Evolutionary conservation across 2,797 vertebrate genomes (phyloP).

Genomic region (Kryptolebias ocellatus): DNA sequence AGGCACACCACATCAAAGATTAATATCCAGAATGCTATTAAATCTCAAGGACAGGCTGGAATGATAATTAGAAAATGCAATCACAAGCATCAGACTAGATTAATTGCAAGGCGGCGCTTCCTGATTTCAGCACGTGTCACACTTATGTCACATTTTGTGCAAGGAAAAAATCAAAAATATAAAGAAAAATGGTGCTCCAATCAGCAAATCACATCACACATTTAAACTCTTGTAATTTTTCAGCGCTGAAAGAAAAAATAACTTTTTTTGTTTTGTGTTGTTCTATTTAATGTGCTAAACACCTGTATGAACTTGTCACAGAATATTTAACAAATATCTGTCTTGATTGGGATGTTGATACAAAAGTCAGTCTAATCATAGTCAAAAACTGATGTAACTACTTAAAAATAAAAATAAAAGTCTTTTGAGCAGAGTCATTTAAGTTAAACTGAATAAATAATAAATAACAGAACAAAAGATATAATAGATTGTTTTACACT

Average conservation of each 20-base stretch:
- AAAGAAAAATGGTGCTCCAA: slow-evolving; percentile 9
- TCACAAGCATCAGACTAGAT: slow-evolving; percentile 82
- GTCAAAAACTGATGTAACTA: no score
- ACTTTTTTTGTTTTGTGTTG: slow-evolving; percentile 13
- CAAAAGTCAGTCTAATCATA: no score
- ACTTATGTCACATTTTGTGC: slow-evolving; percentile 42
- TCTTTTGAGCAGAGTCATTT: no score
- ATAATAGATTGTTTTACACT: no score
- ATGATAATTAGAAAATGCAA: slow-evolving; percentile 87
- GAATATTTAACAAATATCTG: no score
- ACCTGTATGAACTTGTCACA: no score
- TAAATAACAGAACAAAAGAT: no score
- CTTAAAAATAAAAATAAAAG: no score
- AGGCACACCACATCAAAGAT: slow-evolving; percentile 82
- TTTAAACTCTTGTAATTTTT: background rate
- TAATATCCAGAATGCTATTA: slow-evolving; percentile 86
- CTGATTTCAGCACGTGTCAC: slow-evolving; percentile 71
- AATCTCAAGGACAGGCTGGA: slow-evolving; percentile 85
- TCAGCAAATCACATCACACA: slow-evolving; percentile 29
- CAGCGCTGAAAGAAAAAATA: background rate
- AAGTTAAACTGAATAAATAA: no score
- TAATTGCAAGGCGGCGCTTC: slow-evolving; percentile 77
- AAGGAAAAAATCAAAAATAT: slow-evolving; percentile 22
- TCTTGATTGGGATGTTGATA: no score
- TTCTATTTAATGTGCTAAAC: no score